Evolutionary conservation across 1,140 invertebrate genomes (phyloP).

Genomic region (Hyles vespertilio): DNA sequence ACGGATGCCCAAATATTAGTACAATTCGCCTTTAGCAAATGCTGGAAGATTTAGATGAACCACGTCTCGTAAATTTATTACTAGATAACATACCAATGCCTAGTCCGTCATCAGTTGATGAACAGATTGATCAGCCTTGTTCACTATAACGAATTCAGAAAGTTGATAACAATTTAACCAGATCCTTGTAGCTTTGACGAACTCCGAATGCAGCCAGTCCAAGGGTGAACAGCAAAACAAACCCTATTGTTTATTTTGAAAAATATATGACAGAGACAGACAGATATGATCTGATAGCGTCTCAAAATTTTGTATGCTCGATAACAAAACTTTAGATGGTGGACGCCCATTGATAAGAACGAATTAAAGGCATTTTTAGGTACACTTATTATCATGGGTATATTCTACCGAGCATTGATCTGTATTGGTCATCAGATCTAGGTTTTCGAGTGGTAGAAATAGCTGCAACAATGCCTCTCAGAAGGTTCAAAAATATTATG

Average conservation of each 20-base stretch:
- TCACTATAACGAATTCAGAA: slow-evolving; percentile 5
- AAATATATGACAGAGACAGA: slow-evolving; percentile 4
- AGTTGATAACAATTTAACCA: slow-evolving; percentile 10
- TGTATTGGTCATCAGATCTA: slow-evolving; percentile 18
- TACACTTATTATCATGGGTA: slow-evolving; percentile 15
- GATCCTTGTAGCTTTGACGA: too few relatives aligned
- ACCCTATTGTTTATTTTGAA: slow-evolving; percentile 10
- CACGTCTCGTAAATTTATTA: slow-evolving; percentile 7
- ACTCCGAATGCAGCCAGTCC: too few relatives aligned
- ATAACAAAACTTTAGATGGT: slow-evolving; percentile 1
- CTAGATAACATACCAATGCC: slow-evolving; percentile 5
- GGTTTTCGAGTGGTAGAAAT: slow-evolving; percentile 20
- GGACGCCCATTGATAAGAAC: neutral
- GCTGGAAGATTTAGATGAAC: neutral
- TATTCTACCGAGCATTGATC: slow-evolving; percentile 15
- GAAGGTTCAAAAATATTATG: slow-evolving; percentile 5
- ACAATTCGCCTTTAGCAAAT: slow-evolving; percentile 1
- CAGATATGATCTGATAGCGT: neutral
- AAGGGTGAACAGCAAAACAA: slow-evolving; percentile 2
- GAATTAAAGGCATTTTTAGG: slow-evolving; percentile 8
- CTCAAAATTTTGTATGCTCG: slow-evolving; percentile 8
- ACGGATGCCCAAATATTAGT: neutral
- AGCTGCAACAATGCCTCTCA: slow-evolving; percentile 17
- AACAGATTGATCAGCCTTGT: slow-evolving; percentile 5
- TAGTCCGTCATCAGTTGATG: slow-evolving; percentile 7